Evolutionary conservation across 1,140 invertebrate genomes (phyloP).

Genomic region (Caenorhabditis elegans): WBcel235 BX284606.5:502001-502500

Average conservation of each 20-base stretch:
- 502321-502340: neutral
- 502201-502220: too few relatives aligned
- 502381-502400: neutral
- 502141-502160: neutral
- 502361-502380: neutral
- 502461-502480: slow-evolving; percentile 38
- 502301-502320: neutral
- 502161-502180: too few relatives aligned
- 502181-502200: too few relatives aligned
- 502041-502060: neutral
- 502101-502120: too few relatives aligned
- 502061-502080: neutral
- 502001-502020: too few relatives aligned
- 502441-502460: neutral
- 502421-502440: neutral
- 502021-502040: neutral
- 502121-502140: too few relatives aligned
- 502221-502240: neutral
- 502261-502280: too few relatives aligned
- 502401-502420: neutral
- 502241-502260: neutral
- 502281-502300: neutral
- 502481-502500: slow-evolving; percentile 41
- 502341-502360: neutral
- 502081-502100: neutral